Conservation (phyloP, 2,113 vertebrate genomes). For the Lepidothrix coronata region DNA sequence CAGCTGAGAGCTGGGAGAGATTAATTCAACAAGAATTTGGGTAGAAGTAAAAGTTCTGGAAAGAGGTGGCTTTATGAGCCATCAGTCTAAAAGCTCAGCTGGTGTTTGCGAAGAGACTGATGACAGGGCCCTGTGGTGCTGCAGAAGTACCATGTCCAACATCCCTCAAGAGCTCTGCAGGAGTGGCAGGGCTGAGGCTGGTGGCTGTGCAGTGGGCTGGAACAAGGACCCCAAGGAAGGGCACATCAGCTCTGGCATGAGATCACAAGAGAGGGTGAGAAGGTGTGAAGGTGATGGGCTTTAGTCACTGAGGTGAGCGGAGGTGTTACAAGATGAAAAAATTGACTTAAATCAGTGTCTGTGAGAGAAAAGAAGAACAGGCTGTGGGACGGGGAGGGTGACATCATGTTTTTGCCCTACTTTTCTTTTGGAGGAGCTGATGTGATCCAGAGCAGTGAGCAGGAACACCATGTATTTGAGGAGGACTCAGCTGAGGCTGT, state of each 20-base stretch:
- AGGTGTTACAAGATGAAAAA: neutral
- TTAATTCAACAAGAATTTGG: neutral
- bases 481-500: neutral
- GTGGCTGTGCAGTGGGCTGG: neutral
- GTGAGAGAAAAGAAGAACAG: neutral
- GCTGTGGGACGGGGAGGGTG: neutral
- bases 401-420: neutral
- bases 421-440: neutral
- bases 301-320: neutral
- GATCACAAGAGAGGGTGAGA: neutral
- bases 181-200: neutral
- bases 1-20: neutral
- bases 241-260: accelerated
- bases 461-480: neutral
- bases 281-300: neutral
- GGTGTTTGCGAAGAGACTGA: neutral
- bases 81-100: neutral
- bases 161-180: neutral
- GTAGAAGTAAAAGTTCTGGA: neutral
- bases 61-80: neutral
- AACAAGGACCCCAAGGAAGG: neutral
- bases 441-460: neutral
- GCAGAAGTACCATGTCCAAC: accelerated
- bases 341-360: neutral
- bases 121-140: neutral